Conservation (phyloP, 2,797 vertebrate genomes). For the Spondyliosoma cantharus region DNA sequence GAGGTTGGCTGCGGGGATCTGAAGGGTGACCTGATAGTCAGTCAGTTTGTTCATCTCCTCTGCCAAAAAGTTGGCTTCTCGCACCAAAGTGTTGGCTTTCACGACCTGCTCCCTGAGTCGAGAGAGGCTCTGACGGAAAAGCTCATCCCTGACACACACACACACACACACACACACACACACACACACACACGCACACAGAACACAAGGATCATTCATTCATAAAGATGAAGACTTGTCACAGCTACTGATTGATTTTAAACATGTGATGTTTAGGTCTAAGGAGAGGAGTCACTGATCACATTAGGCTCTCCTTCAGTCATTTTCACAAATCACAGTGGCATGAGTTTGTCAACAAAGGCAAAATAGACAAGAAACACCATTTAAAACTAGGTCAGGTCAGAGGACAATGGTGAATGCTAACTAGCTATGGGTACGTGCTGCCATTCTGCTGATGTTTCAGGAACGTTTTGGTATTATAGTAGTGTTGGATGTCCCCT, state of each 20-base stretch:
- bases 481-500: not conserved
- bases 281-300: not conserved
- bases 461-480: not conserved
- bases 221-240: not conserved
- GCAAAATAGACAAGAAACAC: constrained; percentile 3
- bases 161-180: constrained; percentile 28
- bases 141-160: constrained; percentile 88
- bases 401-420: not conserved
- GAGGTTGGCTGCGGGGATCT: constrained; percentile 97
- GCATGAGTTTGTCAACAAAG: not conserved
- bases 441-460: not conserved
- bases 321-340: constrained; percentile 16
- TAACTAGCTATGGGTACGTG: not conserved
- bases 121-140: constrained; percentile 95
- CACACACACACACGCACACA: constrained; percentile 17
- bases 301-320: not conserved
- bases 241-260: constrained; percentile 11
- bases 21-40: constrained; percentile 98
- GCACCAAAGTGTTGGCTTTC: constrained; percentile 95
- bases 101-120: constrained; percentile 97
- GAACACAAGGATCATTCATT: constrained; percentile 42
- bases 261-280: not conserved
- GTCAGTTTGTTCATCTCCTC: constrained; percentile 97
- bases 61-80: constrained; percentile 96
- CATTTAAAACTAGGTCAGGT: not conserved